Percentiles rank a stretch among this genome's conserved stretches.
phyloP scores from a whole-genome alignment of 2,797 vertebrate genomes.

The Chromis chromis region DNA sequence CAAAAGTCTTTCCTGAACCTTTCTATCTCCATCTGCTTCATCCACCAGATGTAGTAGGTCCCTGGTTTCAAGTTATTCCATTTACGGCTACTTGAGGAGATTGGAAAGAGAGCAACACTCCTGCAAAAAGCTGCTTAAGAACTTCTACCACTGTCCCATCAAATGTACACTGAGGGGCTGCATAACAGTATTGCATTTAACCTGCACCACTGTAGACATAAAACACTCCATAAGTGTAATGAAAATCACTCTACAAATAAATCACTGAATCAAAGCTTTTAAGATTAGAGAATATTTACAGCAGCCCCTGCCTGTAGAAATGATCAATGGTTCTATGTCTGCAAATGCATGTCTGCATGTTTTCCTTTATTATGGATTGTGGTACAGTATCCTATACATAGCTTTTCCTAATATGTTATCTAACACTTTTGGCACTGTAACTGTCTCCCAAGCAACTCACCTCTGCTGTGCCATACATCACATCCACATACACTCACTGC shows the following conservation, averaged over 20 bases:
- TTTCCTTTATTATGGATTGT: neutral
- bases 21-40: conserved; percentile 1
- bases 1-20: neutral
- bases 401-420: neutral
- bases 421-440: conserved; percentile 2
- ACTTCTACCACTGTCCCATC: neutral
- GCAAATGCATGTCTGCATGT: conserved; percentile 7
- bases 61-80: neutral
- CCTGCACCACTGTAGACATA: conserved; percentile 3
- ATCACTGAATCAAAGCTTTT: neutral
- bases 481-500: neutral
- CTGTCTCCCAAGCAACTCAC: conserved; percentile 15
- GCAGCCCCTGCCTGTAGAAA: neutral
- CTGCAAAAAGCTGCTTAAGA: conserved; percentile 3
- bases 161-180: neutral
- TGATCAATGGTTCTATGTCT: neutral
- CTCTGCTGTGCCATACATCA: neutral
- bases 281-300: neutral
- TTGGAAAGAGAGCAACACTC: neutral
- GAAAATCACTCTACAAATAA: neutral
- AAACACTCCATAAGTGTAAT: neutral
- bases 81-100: neutral
- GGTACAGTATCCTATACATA: neutral
- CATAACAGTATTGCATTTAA: neutral
- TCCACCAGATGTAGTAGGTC: neutral